These are phyloP conservation scores for Peromyscus attwateri DNA, from an alignment of 2,797 vertebrate genomes.

Conservation along the genomic window DNA sequence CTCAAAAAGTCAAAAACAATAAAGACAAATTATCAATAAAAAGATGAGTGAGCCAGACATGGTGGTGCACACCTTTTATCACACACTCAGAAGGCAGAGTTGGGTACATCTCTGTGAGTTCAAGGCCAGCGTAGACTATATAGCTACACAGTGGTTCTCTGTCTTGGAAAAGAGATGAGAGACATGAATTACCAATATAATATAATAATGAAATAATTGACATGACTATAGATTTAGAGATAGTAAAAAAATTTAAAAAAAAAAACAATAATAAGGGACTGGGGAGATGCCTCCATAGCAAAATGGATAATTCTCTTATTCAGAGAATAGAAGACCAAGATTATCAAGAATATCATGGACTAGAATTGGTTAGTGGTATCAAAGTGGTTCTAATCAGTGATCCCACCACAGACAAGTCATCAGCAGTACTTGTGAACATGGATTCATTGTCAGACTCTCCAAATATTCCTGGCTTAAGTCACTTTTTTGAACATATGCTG, in stretches of 20 bases:
- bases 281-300: constrained; percentile 76
- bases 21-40: neutral
- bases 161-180: neutral
- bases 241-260: neutral
- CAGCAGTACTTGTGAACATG: constrained; percentile 97
- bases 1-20: neutral
- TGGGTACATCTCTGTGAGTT: neutral
- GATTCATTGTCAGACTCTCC: constrained; percentile 97
- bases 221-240: neutral
- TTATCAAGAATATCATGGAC: constrained; percentile 95
- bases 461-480: constrained; percentile 97
- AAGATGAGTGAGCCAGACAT: neutral
- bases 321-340: constrained; percentile 92
- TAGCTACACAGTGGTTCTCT: neutral
- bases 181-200: neutral
- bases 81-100: neutral
- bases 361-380: constrained; percentile 96
- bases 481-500: constrained; percentile 99
- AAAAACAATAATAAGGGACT: neutral
- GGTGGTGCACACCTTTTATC: neutral
- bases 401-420: constrained; percentile 98
- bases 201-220: neutral
- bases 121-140: neutral
- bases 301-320: constrained; percentile 94
- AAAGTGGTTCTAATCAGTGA: constrained; percentile 97